Base-by-base conservation (phyloP, 2,888 invertebrate species). In the Leptopterna dolabrata region DNA sequence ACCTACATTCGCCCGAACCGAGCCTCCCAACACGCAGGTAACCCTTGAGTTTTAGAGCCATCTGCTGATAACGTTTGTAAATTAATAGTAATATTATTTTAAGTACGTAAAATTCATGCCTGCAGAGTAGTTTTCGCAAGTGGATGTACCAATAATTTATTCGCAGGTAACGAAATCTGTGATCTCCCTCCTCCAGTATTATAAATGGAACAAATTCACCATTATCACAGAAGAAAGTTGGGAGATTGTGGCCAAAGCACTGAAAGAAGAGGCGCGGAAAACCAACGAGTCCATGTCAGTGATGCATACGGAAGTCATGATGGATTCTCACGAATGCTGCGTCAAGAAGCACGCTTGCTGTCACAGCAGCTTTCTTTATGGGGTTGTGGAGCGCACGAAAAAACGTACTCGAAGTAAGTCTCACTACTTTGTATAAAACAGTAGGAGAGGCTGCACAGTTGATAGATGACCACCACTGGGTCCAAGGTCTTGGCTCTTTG, bases 161-260 rank as follows among this genome's bases (percentile, higher is more conserved):
- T 24, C 13, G 27, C 63, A 63, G 95, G 97, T 98, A 89, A 97
- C 97, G 88, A 98, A 98, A 93, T 98, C 98, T 76, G 96, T 99
- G 90, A 95, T 99, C 92, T 95, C 98, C 0, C 93, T 99, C 88
- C 93, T 99, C 90, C 94, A 95, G 87, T 96, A 98, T 93, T 98
- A 97, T 93, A 95, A 96, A 90, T 99, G 99, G 99, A 95, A 95
- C 90, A 97, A 97, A 92, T 98, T 98, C 92, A 96, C 97, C 29
- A 96, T 99, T 88, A 93, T 98, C 76, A 95, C 96, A 90, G 97
- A 97, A 91, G 95, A 95, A 91, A 93, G 94, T 4, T 97, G 96
- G 95, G 93, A 94, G 90, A 96, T 95, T 0, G 97, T 98, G 29
- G 97, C 97, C 0, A 93, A 95, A 90, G 96, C 96, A 0, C 92